Base-by-base conservation (phyloP, 2,797 vertebrate species). In the Anguilla anguilla region DNA sequence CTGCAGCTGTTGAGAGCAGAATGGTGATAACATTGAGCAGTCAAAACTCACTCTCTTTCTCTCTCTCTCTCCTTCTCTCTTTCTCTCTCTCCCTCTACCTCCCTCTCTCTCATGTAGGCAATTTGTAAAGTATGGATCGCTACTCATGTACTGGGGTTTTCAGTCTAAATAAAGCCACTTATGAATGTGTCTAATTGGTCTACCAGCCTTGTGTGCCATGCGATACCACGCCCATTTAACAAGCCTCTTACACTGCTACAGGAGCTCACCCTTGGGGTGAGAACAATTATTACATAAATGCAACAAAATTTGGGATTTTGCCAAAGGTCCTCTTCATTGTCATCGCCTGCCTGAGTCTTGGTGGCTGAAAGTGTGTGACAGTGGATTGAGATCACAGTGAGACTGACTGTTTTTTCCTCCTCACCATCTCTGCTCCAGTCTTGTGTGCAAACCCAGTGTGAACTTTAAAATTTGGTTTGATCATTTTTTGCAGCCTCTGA, bases 1-100 rank as follows among this genome's bases (percentile, higher is more conserved):
- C 49, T 88, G 51, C 91, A 92, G 90, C 91, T 93, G 91, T 74
- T 86, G 84, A 79, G 88, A 90, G 87, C 74, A 84, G 31, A 39
- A 86, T 83, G 46, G 87, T 85, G 88, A 87, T 88, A 85, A 90
- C 88, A 83, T 89, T 72, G 82, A 83, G 43, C 46, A 88, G 69
- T 89, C 87, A 86, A 86, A 77, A 53, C 83, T 57, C n/a, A 61
- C 84, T 61, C 22, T 83, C 28, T 31, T 35, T 31, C 87, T 53
- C 85, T 87, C 53, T 46, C 72, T 22, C 22, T 83, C 11, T 9
- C 85, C 86, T 43, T 46, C 72, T 11, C 22, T 83, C 43, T 51
- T 35, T 31, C 87, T 53, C 85, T 87, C 53, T 46, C 72, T 22
- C 22, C 53, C 39, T 51, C 57, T 81, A 53, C 43, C 31, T n/a